Conservation (phyloP, 1,140 invertebrate genomes). For the Temnothorax nylanderi region DNA sequence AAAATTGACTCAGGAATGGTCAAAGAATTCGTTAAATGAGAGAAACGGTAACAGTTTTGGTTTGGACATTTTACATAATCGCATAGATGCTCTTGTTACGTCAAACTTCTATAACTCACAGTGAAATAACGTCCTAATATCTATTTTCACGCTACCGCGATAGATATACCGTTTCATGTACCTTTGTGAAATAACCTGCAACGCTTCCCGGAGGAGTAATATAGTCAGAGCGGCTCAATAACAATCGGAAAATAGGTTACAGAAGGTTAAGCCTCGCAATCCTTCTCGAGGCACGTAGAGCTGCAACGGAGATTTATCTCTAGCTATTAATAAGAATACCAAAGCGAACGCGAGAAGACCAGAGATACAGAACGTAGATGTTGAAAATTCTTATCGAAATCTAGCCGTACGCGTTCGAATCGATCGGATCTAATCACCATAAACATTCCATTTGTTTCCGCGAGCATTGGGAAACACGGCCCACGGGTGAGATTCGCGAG, state of each 20-base stretch:
- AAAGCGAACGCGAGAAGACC: slow-evolving; percentile 16
- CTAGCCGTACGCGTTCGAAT: not conserved
- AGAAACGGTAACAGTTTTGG: slow-evolving; percentile 16
- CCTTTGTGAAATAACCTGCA: not conserved
- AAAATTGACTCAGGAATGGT: not conserved
- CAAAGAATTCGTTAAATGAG: not conserved
- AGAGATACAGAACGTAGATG: not conserved
- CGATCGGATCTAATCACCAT: slow-evolving; percentile 29
- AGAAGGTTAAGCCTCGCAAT: slow-evolving; percentile 44
- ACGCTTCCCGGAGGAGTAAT: not conserved
- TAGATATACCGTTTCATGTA: slow-evolving; percentile 25
- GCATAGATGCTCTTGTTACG: slow-evolving; percentile 18
- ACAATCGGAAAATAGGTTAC: slow-evolving; percentile 44
- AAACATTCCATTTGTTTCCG: slow-evolving; percentile 33
- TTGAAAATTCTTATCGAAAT: not conserved
- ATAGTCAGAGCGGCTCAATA: slow-evolving; percentile 18
- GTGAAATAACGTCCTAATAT: slow-evolving; percentile 19
- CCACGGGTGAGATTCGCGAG: not conserved
- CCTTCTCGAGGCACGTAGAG: slow-evolving; percentile 21
- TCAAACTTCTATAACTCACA: slow-evolving; percentile 51
- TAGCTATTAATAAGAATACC: slow-evolving; percentile 12
- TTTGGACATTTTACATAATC: slow-evolving; percentile 27
- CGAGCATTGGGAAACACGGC: not conserved
- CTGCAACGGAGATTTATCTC: slow-evolving; percentile 34
- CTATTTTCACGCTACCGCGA: slow-evolving; percentile 22